Evolutionary conservation across 1,140 invertebrate species (phyloP).

Genomic region (Drosophila lacertosa): DNA sequence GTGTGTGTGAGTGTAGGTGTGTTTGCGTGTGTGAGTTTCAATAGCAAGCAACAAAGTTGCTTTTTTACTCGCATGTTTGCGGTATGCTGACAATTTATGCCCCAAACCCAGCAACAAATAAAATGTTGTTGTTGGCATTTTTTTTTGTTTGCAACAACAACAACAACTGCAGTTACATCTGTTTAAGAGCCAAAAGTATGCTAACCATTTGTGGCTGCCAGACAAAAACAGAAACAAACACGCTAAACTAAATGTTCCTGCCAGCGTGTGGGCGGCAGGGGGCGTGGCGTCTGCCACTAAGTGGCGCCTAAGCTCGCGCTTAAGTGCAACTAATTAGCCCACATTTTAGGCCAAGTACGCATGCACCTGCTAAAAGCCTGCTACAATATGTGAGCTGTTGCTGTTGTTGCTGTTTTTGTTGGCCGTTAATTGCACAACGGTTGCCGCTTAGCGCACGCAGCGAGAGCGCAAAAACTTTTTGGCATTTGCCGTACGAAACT

Average conservation of each 20-base stretch:
- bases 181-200: conserved; percentile 56
- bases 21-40: conserved; percentile 1
- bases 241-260: background rate
- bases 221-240: conserved; percentile 7
- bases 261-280: background rate
- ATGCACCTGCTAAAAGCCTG: conserved; percentile 60
- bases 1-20: background rate
- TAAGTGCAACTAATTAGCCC: conserved; percentile 79
- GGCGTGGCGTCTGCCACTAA: conserved; percentile 27
- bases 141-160: conserved; percentile 42
- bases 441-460: conserved; percentile 3
- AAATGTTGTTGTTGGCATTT: conserved; percentile 46
- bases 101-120: conserved; percentile 19
- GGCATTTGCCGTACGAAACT: conserved; percentile 7
- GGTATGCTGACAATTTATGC: conserved; percentile 66
- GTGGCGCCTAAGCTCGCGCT: conserved; percentile 55
- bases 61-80: conserved; percentile 71
- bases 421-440: background rate
- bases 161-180: conserved; percentile 60
- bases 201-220: conserved; percentile 51
- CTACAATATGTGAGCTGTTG: conserved; percentile 36
- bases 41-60: conserved; percentile 37
- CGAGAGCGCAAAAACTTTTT: conserved; percentile 11
- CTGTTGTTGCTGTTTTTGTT: conserved; percentile 37
- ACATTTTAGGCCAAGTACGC: conserved; percentile 58